Percentiles rank a stretch among this genome's conserved stretches.
Conservation (phyloP, 1,140 invertebrate genomes). For the Drosophila rhopaloa region DNA sequence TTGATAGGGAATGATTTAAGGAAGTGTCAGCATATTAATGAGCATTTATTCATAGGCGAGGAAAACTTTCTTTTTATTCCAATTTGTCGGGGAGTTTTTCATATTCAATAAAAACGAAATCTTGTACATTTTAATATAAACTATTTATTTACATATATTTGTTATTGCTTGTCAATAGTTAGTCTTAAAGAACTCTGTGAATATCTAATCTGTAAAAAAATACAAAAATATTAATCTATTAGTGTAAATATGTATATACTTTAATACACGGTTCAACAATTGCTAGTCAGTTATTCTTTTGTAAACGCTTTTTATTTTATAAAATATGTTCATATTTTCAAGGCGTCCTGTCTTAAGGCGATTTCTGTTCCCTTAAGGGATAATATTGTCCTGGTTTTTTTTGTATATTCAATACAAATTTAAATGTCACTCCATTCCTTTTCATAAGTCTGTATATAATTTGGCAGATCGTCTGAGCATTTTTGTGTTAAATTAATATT, state of each 20-base stretch:
- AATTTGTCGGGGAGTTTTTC: no score
- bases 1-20: conserved; percentile 1
- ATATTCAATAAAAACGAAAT: not conserved
- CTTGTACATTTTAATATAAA: conserved; percentile 14
- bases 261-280: conserved; percentile 54
- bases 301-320: conserved; percentile 34
- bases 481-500: conserved; percentile 14
- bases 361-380: conserved; percentile 5
- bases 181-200: conserved; percentile 33
- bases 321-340: conserved; percentile 50
- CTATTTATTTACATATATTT: conserved; percentile 37
- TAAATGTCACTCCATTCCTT: conserved; percentile 9
- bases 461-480: conserved; percentile 34
- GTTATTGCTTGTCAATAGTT: conserved; percentile 51
- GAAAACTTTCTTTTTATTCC: not conserved
- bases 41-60: not conserved
- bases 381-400: conserved; percentile 40
- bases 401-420: conserved; percentile 3
- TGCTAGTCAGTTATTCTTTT: conserved; percentile 37
- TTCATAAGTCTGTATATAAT: conserved; percentile 15
- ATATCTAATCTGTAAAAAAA: conserved; percentile 23
- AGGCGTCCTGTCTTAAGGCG: conserved; percentile 38
- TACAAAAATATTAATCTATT: conserved; percentile 43
- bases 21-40: not conserved
- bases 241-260: conserved; percentile 26